phyloP scores from a whole-genome alignment of 2,113 vertebrate genomes.

The Lathamus discolor region DNA sequence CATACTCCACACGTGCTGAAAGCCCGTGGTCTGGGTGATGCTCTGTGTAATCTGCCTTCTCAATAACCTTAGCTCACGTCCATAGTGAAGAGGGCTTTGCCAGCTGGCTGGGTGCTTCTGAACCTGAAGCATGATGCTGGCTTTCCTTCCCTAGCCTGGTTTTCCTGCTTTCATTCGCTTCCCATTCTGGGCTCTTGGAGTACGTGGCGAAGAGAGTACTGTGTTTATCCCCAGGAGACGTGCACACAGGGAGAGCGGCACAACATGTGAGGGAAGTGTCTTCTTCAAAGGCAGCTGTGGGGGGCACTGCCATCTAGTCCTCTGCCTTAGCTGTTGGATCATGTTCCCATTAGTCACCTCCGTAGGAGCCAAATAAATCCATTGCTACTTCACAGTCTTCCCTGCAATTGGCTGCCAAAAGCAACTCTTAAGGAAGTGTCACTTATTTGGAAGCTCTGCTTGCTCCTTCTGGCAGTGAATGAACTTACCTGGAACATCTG shows the following conservation, averaged over 20 bases:
- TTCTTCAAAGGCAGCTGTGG: not conserved
- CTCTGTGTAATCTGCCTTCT: conserved; percentile 24
- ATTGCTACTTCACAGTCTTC: not conserved
- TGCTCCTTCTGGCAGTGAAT: not conserved
- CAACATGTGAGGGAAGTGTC: not conserved
- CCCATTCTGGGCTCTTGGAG: not conserved
- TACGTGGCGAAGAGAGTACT: rapidly evolving
- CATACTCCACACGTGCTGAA: conserved; percentile 43
- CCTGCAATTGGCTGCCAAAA: not conserved
- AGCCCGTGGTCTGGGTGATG: not conserved
- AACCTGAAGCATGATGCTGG: not conserved
- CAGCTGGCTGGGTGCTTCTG: not conserved
- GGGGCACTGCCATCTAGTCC: not conserved
- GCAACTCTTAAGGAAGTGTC: not conserved
- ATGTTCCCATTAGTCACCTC: not conserved
- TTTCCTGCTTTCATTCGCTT: not conserved
- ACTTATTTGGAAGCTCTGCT: not conserved
- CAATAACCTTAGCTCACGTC: conserved; percentile 25
- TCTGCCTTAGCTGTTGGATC: not conserved
- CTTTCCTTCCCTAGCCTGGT: not conserved
- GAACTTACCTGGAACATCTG: not conserved
- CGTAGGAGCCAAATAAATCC: conserved; percentile 9
- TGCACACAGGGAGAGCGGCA: rapidly evolving
- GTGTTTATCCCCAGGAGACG: not conserved
- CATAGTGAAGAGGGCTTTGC: conserved; percentile 5